Evolutionary conservation across 2,888 invertebrate species (phyloP), one percentile per base, ranked within the genome.

Genomic region (Eudiplozoon nipponicum): DNA sequence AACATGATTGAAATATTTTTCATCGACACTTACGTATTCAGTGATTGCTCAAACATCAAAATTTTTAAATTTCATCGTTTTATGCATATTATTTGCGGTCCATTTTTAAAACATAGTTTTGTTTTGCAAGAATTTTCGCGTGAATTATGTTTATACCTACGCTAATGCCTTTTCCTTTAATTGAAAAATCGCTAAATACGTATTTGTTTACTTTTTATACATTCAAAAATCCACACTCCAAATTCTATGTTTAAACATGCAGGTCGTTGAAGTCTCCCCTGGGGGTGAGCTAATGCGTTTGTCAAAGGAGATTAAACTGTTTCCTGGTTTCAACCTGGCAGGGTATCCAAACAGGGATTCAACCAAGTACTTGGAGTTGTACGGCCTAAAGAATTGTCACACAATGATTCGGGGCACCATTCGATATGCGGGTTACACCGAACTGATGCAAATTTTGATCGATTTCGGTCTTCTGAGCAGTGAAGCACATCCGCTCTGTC

Each of bases 321-420:
- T 98, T 39, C 90, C 90, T 0, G 94, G 90, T 1, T 81, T 90
- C 53, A 74, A 78, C 11, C 65, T 90, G 39, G 86, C 90, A 62
- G 86, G 86, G 1, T 86, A 75, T 53, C 81, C 90, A 0, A 94
- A 90, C 61, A 66, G 94, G 43, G 90, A 94, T 56, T 86, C 86
- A 40, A 74, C 75, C 0, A 66, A 70, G 28, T 94, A 94, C 54
- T 67, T 70, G 1, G 66, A 72, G 35, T 65, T 75, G 0, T 94
- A 98, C 54, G 77, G 77, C 2, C 71, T 94, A 43, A 65, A 68
- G 9, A 72, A 54, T 17, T 63, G 77, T 0, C 68, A 71, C 44
- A 90, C 90, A 0, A 66, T 94, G 50, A 62, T 94, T 38, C 64
- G 94, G 44, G 94, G 94, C 41, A 90, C 90, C 1, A 67, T 94